These are phyloP conservation scores for Cyclura pinguis DNA, from an alignment of 2,797 vertebrate species.

Conservation along the genomic window DNA sequence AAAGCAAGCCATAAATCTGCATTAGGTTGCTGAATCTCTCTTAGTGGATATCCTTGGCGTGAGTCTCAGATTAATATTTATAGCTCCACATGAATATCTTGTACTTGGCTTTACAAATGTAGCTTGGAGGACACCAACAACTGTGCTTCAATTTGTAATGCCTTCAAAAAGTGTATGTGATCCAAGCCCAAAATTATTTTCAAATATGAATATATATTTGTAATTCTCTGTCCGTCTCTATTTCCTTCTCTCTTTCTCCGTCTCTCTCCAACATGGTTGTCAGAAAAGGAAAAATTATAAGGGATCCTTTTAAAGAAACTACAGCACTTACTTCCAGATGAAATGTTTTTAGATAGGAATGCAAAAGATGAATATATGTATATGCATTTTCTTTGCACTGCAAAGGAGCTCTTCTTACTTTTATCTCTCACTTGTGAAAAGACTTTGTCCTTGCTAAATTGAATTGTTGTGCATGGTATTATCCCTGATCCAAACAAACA, in stretches of 20 bases:
- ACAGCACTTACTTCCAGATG: slow-evolving; percentile 27
- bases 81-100: slow-evolving; percentile 61
- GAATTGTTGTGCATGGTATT: slow-evolving; percentile 16
- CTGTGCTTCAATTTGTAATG: slow-evolving; percentile 54
- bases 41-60: slow-evolving; percentile 66
- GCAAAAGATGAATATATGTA: slow-evolving; percentile 38
- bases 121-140: slow-evolving; percentile 62
- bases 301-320: slow-evolving; percentile 1
- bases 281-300: slow-evolving; percentile 45
- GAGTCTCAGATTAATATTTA: slow-evolving; percentile 74
- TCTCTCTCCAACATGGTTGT: slow-evolving; percentile 41
- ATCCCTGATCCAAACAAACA: slow-evolving; percentile 22
- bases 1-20: slow-evolving; percentile 74
- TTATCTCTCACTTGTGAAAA: slow-evolving; percentile 40
- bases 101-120: slow-evolving; percentile 59
- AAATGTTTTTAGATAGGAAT: neutral
- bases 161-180: slow-evolving; percentile 51
- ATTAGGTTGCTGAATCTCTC: slow-evolving; percentile 73
- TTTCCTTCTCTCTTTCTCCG: neutral
- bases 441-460: slow-evolving; percentile 34
- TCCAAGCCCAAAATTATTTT: slow-evolving; percentile 64
- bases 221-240: slow-evolving; percentile 15
- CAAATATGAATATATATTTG: slow-evolving; percentile 46
- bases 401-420: slow-evolving; percentile 5
- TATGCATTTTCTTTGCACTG: slow-evolving; percentile 30